Conservation (phyloP, 2,797 vertebrate species). For the Orientallactaga sibirica region DNA sequence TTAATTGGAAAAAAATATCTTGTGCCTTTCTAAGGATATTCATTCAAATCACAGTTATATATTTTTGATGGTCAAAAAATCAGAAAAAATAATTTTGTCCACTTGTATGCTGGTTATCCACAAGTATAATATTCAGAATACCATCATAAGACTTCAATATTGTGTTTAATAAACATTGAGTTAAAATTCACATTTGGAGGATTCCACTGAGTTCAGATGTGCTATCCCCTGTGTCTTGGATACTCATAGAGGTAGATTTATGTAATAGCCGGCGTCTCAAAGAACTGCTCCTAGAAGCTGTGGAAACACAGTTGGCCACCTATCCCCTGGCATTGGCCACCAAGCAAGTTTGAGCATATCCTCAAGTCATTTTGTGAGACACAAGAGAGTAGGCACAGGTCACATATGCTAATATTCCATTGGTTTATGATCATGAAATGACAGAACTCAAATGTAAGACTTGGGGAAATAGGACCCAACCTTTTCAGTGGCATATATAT, state of each 20-base stretch:
- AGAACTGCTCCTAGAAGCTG: neutral
- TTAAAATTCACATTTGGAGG: neutral
- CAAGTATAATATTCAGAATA: neutral
- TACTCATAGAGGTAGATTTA: neutral
- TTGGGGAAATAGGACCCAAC: too few species aligned
- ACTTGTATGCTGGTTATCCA: neutral
- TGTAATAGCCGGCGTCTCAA: neutral
- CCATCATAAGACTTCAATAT: neutral
- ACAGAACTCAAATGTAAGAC: neutral
- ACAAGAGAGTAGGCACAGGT: neutral
- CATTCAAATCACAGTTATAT: conserved; percentile 22
- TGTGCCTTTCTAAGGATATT: neutral
- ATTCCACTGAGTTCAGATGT: neutral
- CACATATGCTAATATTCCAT: neutral
- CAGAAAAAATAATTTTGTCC: neutral
- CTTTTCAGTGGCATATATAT: too few species aligned
- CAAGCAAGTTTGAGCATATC: accelerated
- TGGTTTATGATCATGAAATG: neutral
- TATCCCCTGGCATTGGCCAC: neutral
- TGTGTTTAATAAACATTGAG: neutral
- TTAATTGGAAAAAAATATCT: neutral
- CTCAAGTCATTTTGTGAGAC: neutral
- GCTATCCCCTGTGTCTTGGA: neutral
- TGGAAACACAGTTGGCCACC: neutral
- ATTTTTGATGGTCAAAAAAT: neutral